Evolutionary conservation across 1,140 invertebrate species (phyloP), one percentile per base, ranked within the genome.

Genomic region (Adelges cooleyi): DNA sequence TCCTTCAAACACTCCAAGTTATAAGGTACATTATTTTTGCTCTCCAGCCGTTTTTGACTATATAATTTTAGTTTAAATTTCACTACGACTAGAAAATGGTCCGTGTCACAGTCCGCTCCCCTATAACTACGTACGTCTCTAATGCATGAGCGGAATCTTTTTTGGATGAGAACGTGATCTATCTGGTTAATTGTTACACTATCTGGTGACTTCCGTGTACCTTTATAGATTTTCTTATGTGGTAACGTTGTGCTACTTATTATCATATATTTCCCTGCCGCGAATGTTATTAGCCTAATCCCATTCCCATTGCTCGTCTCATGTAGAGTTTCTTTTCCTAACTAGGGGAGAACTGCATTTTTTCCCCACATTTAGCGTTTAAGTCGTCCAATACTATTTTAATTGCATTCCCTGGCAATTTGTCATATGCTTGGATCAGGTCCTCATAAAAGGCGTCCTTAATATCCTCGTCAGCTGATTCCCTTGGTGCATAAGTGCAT

Each of bases 311-410:
- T 71, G 38, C 49, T 69, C 25, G 20, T 20, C 38, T 65, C 38
- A 49, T 67, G 66, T 22, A 68, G 5, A 38, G 13, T 65, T 76
- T 40, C 50, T 76, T 65, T 68, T 73, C 15, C 68, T 74, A 67
- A 36, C 54, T 67, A 20, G 36, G 5, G 15, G 13, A 27, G 22
- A 36, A 67, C 2, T 22, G n/a, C 20, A 56, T 23, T 51, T 69
- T 66, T 59, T 20, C 50, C 9, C 66, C 62, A 42, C 53, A 23
- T 66, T 68, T 68, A 33, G 68, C 67, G 48, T 68, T 69, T 10
- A 36, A 52, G 36, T 68, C 67, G 2, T 67, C 68, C 13, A 69
- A 20, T 18, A 65, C 18, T 13, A 69, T 59, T 44, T 59, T 69
- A 27, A 68, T 48, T 44, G 68, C 66, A 51, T 56, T 38, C 15